phyloP scores from a whole-genome alignment of 1,140 invertebrate species.

The Stenopsyche tienmushanensis region DNA sequence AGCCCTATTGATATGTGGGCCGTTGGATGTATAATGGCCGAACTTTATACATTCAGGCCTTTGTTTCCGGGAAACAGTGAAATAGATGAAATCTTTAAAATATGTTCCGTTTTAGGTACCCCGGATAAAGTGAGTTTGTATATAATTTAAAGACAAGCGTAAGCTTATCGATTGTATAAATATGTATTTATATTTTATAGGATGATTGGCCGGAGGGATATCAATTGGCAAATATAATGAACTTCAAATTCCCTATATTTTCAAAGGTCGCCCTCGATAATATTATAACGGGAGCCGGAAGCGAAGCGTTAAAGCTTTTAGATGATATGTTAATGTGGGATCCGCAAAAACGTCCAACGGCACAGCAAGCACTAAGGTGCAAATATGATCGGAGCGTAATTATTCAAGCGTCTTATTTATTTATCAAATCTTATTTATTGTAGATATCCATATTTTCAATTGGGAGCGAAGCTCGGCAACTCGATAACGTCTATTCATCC shows the following conservation, averaged over 20 bases:
- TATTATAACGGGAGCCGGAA: slow-evolving; percentile 82
- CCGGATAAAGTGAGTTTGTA: slow-evolving; percentile 76
- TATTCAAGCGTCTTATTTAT: too few species aligned
- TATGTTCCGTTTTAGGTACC: slow-evolving; percentile 93
- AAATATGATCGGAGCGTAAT: too few species aligned
- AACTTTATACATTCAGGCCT: slow-evolving; percentile 96
- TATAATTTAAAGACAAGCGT: neutral
- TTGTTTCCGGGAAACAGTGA: slow-evolving; percentile 97
- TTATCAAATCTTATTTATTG: slow-evolving; percentile 9
- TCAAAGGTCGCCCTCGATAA: slow-evolving; percentile 74
- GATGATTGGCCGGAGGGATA: slow-evolving; percentile 95
- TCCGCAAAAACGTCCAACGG: slow-evolving; percentile 88
- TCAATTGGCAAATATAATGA: slow-evolving; percentile 88
- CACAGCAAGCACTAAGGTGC: slow-evolving; percentile 79
- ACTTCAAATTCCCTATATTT: slow-evolving; percentile 94
- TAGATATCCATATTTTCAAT: slow-evolving; percentile 40
- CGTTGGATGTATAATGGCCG: slow-evolving; percentile 95
- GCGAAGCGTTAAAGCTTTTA: slow-evolving; percentile 82
- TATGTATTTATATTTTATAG: slow-evolving; percentile 52
- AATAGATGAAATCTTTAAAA: slow-evolving; percentile 98
- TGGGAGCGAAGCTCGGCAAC: slow-evolving; percentile 35
- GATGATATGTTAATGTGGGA: slow-evolving; percentile 90
- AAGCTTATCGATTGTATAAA: neutral
- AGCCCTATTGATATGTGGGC: slow-evolving; percentile 99
- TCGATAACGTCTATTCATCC: slow-evolving; percentile 26